Conservation (phyloP, 2,888 invertebrate species). For the Pyrrhia umbra region DNA sequence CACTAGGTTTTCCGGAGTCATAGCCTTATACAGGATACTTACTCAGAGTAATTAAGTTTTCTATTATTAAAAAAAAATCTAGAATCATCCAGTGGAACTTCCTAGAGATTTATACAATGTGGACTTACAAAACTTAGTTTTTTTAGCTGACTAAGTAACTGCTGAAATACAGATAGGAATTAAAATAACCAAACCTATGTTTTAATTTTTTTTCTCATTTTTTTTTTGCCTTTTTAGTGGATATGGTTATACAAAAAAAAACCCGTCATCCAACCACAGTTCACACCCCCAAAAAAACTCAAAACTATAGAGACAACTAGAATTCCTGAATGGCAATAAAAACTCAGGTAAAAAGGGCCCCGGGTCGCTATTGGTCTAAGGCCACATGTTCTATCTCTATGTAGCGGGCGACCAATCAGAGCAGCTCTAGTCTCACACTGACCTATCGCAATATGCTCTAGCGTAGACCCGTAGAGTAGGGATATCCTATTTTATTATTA, state of each 20-base stretch:
- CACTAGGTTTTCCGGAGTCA: too few species aligned
- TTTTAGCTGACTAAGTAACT: too few species aligned
- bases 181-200: too few species aligned
- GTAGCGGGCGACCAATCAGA: constrained; percentile 44
- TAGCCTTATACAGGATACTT: too few species aligned
- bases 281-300: not conserved
- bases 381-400: constrained; percentile 42
- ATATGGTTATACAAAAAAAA: too few species aligned
- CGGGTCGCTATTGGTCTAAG: constrained; percentile 47
- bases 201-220: not conserved
- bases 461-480: constrained; percentile 22
- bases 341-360: constrained; percentile 52
- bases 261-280: not conserved
- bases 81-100: too few species aligned
- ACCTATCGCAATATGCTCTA: constrained; percentile 34
- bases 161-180: too few species aligned
- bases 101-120: too few species aligned
- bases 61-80: too few species aligned
- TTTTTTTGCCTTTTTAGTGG: too few species aligned
- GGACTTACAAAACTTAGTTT: too few species aligned
- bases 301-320: constrained; percentile 16
- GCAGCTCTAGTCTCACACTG: constrained; percentile 20
- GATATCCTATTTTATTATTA: constrained; percentile 7
- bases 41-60: too few species aligned
- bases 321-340: constrained; percentile 23